These are phyloP conservation scores for Limnephilus lunatus DNA, from an alignment of 2,888 invertebrate genomes.

Conservation along the genomic window DNA sequence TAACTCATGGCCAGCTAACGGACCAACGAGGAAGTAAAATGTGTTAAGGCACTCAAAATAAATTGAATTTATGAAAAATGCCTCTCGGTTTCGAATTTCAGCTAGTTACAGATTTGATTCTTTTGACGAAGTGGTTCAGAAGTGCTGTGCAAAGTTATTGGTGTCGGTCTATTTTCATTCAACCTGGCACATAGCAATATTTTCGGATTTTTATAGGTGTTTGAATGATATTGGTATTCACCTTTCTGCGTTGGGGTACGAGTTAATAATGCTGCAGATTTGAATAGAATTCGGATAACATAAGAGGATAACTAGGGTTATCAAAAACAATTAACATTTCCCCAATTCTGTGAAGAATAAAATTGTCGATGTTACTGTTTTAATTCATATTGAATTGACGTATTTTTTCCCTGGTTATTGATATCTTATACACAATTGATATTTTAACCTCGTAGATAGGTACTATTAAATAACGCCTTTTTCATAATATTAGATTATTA, in stretches of 20 bases:
- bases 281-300: background rate
- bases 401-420: background rate
- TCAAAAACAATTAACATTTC: background rate
- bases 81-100: background rate
- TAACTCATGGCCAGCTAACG: background rate
- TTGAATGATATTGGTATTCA: background rate
- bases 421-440: too few species aligned
- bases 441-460: too few species aligned
- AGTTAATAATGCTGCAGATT: background rate
- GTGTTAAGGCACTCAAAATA: background rate
- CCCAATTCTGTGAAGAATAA: background rate
- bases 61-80: background rate
- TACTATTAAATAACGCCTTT: too few species aligned
- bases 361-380: background rate
- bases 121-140: background rate
- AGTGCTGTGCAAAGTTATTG: background rate
- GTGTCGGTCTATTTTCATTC: background rate
- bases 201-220: background rate
- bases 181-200: background rate
- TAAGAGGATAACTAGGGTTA: background rate
- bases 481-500: too few species aligned
- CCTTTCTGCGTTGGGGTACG: background rate
- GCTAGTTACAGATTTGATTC: background rate
- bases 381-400: background rate
- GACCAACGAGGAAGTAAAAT: background rate